Evolutionary conservation across 2,113 vertebrate species (phyloP).

Genomic region (Myiozetetes cayanensis): DNA sequence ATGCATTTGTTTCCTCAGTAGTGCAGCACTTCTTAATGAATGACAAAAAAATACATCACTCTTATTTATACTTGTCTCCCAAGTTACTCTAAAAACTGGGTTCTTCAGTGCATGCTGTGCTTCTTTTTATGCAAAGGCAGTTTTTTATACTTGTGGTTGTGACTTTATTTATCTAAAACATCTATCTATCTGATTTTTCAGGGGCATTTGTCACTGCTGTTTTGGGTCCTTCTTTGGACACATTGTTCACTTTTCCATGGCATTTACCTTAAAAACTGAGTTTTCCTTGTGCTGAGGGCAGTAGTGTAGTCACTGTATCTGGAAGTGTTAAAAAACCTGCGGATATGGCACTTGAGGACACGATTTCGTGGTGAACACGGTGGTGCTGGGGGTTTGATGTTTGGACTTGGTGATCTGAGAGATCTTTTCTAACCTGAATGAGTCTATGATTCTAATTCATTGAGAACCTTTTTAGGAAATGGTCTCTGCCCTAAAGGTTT

Average conservation of each 20-base stretch:
- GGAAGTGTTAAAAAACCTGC: neutral
- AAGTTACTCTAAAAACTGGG: neutral
- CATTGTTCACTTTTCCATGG: neutral
- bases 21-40: neutral
- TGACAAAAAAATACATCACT: neutral
- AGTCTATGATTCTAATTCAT: neutral
- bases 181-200: neutral
- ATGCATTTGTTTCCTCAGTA: neutral
- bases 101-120: accelerated
- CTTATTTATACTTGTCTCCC: neutral
- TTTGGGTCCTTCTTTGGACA: neutral
- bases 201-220: neutral
- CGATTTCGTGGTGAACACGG: neutral
- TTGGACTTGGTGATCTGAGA: neutral
- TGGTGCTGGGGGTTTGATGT: neutral
- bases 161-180: neutral
- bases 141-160: neutral
- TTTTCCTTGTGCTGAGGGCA: neutral
- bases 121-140: neutral
- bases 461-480: neutral
- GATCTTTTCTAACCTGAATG: neutral
- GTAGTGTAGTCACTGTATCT: neutral
- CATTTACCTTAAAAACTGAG: neutral
- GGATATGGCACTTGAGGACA: neutral
- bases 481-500: neutral